Base-by-base conservation (phyloP, 1,140 invertebrate species). In the Neoseiulus cucumeris region DNA sequence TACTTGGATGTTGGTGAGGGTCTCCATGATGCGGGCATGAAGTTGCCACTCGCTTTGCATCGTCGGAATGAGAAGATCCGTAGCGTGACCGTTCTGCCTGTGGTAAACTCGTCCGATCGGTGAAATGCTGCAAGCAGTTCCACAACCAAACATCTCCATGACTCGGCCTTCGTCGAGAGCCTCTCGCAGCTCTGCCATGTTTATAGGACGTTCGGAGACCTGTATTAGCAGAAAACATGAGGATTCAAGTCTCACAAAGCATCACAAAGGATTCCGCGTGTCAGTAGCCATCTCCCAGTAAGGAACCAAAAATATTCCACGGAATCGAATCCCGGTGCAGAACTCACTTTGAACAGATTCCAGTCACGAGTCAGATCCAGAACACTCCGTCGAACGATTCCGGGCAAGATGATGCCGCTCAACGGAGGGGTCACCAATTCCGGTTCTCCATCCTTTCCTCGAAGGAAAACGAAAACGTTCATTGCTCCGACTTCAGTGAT, bases 401-500 rank as follows among this genome's bases (percentile, higher is more conserved):
- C 95, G 20, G 94, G 94, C 69, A 98, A 78, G 70, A 95, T 95
- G n/a, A 78, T 66, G 12, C 75, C 75, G 66, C 74, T 71, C 41
- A 82, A 68, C 18, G 91, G 88, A n/a, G 93, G 91, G 20, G 94
- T 98, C 12, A 89, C 79, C 69, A 98, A 75, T 78, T 94, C 90
- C 77, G 84, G 86, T 75, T 93, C 91, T 93, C 93, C 91, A 73
- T 89, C 78, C 65, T 91, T 84, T 74, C 97, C 91, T 66, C 85
- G 81, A 74, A 84, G 86, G 72, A 87, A 84, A 69, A 94, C 81
- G 73, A 98, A 97, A 55, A 99, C 84, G 73, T 99, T 99, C 96
- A 99, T 99, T 7, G 94, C 91, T 44, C 96, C 96, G 51, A 91
- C 92, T 82, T 99, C 96, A 0, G 96, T 98, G 1, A 99, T 72